Conservation (phyloP, 2,113 vertebrate genomes). For the Chloebia gouldiae region DNA sequence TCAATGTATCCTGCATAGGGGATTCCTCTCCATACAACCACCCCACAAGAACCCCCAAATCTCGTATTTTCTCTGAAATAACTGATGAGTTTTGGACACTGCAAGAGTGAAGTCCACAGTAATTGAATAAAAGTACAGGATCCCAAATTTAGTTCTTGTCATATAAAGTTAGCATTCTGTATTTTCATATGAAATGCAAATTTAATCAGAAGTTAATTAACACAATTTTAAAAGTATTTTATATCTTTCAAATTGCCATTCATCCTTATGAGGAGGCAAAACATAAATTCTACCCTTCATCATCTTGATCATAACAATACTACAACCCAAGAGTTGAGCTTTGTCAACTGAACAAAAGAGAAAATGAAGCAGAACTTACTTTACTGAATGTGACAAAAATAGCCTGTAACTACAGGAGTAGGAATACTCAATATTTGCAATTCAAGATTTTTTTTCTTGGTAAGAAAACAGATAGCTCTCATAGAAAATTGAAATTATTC, state of each 20-base stretch:
- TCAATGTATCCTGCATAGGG: background rate
- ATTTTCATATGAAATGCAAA: background rate
- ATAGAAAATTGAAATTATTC: background rate
- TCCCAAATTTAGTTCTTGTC: background rate
- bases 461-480: background rate
- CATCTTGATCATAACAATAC: background rate
- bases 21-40: background rate
- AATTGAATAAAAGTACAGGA: background rate
- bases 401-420: background rate
- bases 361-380: background rate
- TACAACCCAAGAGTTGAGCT: background rate
- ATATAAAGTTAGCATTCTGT: background rate
- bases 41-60: background rate
- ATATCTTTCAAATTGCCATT: background rate
- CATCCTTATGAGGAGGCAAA: background rate
- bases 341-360: background rate
- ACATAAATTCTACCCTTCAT: background rate
- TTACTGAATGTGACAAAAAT: background rate
- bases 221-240: rapidly evolving
- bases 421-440: background rate
- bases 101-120: background rate
- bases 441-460: background rate
- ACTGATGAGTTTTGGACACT: background rate
- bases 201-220: background rate
- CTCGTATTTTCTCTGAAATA: background rate